Base-by-base conservation (phyloP, 2,888 invertebrate genomes). In the Prosopocoilus inquinatus region DNA sequence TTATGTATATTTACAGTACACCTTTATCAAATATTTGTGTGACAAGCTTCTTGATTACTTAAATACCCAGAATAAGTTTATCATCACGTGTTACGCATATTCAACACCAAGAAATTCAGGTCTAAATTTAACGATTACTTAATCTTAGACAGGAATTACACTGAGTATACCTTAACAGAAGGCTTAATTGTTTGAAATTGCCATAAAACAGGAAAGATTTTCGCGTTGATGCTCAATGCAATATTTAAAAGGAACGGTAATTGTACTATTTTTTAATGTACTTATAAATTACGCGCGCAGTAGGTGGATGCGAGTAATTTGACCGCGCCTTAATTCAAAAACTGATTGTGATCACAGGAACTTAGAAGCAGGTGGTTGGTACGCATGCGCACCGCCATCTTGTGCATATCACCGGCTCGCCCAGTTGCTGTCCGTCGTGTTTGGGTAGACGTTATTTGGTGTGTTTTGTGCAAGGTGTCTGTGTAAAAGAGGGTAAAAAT, bases 401-500 rank as follows among this genome's bases (percentile, higher is more conserved):
- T 76, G 62, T 46, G 53, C 54, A 47, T 59, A 56, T 67, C 67
- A 68, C 72, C 70, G 75, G 74, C 76, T 76, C 77, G 76, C 77
- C 76, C 75, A 75, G 73, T 75, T 71, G 71, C 63, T 66, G 46
- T 44, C 63, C 64, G 67, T 61, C 65, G 65, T 51, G 64, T 64
- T 54, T 59, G 49, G 49, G 53, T 57, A 53, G 47, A 41, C 41
- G 58, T 47, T 55, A 56, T 57, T 58, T 47, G 54, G 51, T 52
- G 60, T 58, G 58, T 63, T 62, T 56, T 51, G 58, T 63, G 60
- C 57, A 55, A 59, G 58, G 60, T 57, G 57, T 57, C 48, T 46
- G 57, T 57, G 57, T 41, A 49, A 55, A 45, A 53, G 36, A 44
- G 5, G 3, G 20, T 7, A 28, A 28, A n/a, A 82, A 93, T 91